Conservation (phyloP, 2,113 vertebrate genomes). For the Dromiciops gliroides region DNA sequence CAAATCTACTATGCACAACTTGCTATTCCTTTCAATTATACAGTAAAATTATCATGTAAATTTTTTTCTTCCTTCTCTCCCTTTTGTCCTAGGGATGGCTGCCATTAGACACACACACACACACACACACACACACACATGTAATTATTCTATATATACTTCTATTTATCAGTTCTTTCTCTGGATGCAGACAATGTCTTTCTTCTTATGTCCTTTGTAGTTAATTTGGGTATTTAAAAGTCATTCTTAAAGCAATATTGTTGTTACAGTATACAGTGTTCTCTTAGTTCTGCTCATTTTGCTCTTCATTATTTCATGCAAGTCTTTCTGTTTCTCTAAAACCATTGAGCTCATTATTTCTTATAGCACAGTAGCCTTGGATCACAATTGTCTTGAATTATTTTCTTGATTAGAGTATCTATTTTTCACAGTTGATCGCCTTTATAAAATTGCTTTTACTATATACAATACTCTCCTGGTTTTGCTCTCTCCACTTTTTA, state of each 20-base stretch:
- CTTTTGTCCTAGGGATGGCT: neutral
- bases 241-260: neutral
- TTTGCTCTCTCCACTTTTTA: neutral
- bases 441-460: neutral
- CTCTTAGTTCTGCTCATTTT: neutral
- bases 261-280: neutral
- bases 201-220: neutral
- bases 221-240: neutral
- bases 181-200: neutral
- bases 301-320: neutral
- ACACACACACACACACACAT: neutral
- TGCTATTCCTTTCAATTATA: no score
- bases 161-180: neutral
- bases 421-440: neutral
- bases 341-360: neutral
- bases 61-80: neutral
- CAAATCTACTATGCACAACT: no score
- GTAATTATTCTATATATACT: neutral
- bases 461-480: neutral
- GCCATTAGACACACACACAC: no score
- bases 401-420: neutral
- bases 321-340: neutral
- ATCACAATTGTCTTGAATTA: neutral
- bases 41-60: neutral
- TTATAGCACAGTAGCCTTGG: neutral